Percentiles rank a stretch among this genome's conserved stretches.
Evolutionary conservation across 2,888 invertebrate species (phyloP).

Genomic region (Caenorhabditis imperialis): DNA sequence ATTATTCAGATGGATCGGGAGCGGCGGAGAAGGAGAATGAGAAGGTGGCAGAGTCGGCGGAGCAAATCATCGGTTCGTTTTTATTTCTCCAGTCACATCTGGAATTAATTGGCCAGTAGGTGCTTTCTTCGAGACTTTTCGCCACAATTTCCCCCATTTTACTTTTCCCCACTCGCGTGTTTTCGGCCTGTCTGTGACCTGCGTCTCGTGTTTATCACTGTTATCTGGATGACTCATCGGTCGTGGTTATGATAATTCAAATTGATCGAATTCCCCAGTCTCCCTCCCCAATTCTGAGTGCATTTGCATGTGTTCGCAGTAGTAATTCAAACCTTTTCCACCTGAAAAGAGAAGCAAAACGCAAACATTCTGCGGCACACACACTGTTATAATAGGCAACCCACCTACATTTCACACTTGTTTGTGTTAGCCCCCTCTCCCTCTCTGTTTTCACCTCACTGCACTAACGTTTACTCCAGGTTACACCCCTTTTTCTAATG

Average conservation of each 20-base stretch:
- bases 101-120: slow-evolving; percentile 28
- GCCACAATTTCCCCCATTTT: neutral
- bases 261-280: neutral
- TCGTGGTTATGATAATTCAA: neutral
- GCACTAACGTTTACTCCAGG: slow-evolving; percentile 22
- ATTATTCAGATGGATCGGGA: slow-evolving; percentile 6
- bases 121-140: too few relatives aligned
- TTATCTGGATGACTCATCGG: slow-evolving; percentile 9
- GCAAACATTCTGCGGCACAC: slow-evolving; percentile 8
- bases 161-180: neutral
- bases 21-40: slow-evolving; percentile 38
- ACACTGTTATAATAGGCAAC: slow-evolving; percentile 35
- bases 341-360: slow-evolving; percentile 4
- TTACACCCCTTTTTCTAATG: neutral
- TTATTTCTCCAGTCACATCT: slow-evolving; percentile 18
- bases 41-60: slow-evolving; percentile 15
- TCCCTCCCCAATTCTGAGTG: too few relatives aligned
- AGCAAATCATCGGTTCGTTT: slow-evolving; percentile 43
- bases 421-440: slow-evolving; percentile 35
- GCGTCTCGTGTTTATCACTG: neutral
- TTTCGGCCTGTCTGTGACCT: neutral
- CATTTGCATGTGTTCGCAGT: too few relatives aligned
- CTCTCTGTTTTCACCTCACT: slow-evolving; percentile 34
- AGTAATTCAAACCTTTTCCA: too few relatives aligned
- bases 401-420: slow-evolving; percentile 26